Evolutionary conservation across 2,113 vertebrate species (phyloP).

Genomic region (Festucalex cinctus): DNA sequence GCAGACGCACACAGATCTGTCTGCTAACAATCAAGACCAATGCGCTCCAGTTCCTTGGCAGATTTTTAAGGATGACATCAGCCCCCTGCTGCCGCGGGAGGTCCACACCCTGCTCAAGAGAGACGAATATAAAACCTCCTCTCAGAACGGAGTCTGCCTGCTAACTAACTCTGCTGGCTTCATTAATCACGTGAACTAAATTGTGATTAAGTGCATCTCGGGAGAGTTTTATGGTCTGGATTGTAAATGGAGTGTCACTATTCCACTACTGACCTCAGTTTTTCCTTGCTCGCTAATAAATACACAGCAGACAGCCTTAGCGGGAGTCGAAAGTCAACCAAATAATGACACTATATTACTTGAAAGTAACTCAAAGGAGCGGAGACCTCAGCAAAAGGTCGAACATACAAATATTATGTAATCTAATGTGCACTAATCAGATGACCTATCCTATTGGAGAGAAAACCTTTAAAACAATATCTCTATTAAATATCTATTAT

Average conservation of each 20-base stretch:
- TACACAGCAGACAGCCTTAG: neutral
- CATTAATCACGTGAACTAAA: neutral
- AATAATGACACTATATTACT: neutral
- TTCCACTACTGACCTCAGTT: neutral
- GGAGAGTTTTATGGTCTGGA: neutral
- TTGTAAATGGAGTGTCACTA: neutral
- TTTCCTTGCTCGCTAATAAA: neutral
- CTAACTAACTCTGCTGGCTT: conserved; percentile 2
- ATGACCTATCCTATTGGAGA: too few relatives aligned
- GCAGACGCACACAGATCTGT: conserved; percentile 23
- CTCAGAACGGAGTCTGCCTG: conserved; percentile 6
- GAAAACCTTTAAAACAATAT: too few relatives aligned
- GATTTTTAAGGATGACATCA: conserved; percentile 62
- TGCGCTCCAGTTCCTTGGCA: conserved; percentile 55
- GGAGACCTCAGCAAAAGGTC: too few relatives aligned
- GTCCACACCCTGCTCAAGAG: conserved; percentile 49
- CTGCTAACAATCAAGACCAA: conserved; percentile 53
- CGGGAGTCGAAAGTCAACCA: neutral
- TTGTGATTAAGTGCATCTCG: neutral
- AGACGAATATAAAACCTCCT: conserved; percentile 6
- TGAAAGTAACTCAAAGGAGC: too few relatives aligned
- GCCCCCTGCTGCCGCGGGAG: conserved; percentile 44
- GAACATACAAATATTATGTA: too few relatives aligned
- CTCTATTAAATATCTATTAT: too few relatives aligned
- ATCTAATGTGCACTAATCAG: too few relatives aligned